phyloP scores from a whole-genome alignment of 2,113 vertebrate species.

The Pseudorhombus dupliciocellatus region DNA sequence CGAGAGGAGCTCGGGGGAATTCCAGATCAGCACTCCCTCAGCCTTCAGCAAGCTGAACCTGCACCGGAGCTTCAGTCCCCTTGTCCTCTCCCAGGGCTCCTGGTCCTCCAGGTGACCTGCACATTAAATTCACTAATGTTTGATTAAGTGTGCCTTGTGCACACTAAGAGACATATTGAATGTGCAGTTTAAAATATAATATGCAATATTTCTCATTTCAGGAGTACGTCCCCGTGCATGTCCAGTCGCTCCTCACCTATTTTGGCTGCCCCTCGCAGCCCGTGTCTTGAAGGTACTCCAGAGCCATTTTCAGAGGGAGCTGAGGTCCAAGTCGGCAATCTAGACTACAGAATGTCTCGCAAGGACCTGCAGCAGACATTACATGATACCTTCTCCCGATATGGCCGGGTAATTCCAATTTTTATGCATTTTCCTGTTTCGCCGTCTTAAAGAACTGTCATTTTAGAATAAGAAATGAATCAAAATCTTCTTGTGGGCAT shows the following conservation, averaged over 20 bases:
- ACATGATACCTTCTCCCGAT: slow-evolving; percentile 87
- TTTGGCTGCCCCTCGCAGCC: slow-evolving; percentile 70
- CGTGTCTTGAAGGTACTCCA: slow-evolving; percentile 67
- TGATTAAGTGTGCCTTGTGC: not conserved
- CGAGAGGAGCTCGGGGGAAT: slow-evolving; percentile 81
- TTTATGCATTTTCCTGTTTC: not conserved
- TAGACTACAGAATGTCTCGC: slow-evolving; percentile 95
- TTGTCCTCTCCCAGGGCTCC: slow-evolving; percentile 85
- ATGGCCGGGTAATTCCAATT: slow-evolving; percentile 85
- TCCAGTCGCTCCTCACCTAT: slow-evolving; percentile 91
- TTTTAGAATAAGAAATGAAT: not conserved
- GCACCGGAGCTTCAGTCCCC: slow-evolving; percentile 88
- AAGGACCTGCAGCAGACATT: slow-evolving; percentile 93
- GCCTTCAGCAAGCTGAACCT: slow-evolving; percentile 92
- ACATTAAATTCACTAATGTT: not conserved
- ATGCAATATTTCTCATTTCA: slow-evolving; percentile 46
- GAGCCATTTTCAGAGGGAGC: slow-evolving; percentile 92
- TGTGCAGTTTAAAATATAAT: fast-evolving
- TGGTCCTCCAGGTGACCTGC: slow-evolving; percentile 90
- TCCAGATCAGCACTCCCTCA: slow-evolving; percentile 94
- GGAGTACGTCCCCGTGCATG: slow-evolving; percentile 88
- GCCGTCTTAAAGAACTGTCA: not conserved
- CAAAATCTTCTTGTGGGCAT: not conserved
- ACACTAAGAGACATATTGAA: not conserved
- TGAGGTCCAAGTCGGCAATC: slow-evolving; percentile 91